Base-by-base conservation (phyloP, 2,113 vertebrate species). In the Anhinga anhinga region DNA sequence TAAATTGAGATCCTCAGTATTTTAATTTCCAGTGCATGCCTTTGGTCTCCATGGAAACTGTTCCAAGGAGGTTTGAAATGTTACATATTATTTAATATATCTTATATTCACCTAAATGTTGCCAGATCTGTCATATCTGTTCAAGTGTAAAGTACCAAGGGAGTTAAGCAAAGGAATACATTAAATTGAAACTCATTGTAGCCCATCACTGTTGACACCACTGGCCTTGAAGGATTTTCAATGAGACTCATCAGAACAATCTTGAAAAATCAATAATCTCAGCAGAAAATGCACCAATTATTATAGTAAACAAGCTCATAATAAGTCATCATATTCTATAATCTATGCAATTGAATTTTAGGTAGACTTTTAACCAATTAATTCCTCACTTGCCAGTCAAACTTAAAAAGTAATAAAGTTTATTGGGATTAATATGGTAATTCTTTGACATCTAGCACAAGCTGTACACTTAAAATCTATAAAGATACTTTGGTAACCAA, bases 81-180 rank as follows among this genome's bases (percentile, higher is more conserved):
- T 78, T 98, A 96, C 95, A 87, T 96, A 97, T 94, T 97, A 98
- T 98, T 97, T 98, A 98, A 97, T 98, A 95, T 87, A 90, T 95
- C 82, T 95, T 94, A 93, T 86, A 98, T 86, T 97, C 97, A 97
- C 93, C 91, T 95, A 97, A 98, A 96, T 97, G 90, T 97, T 97
- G 86, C 95, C 95, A 97, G 87, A 97, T 95, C 97, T 97, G 93
- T 97, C 97, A 95, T 96, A 96, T 96, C 86, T 96, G 53, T 96
- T 98, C 90, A 96, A 97, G 84, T 95, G 47, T 94, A 91, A 94
- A 97, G 85, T 92, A 95, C 78, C 93, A 89, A 86, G 88, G 92
- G 93, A 97, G 2, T 96, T 96, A 91, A 96, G 78, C 55, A 97
- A 97, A 96, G 59, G 82, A 96, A 97, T 97, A 96, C 23, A 93